Percentiles rank a stretch among this genome's conserved stretches.
Conservation (phyloP, 2,888 invertebrate species). For the Ernsta delagoae region DNA sequence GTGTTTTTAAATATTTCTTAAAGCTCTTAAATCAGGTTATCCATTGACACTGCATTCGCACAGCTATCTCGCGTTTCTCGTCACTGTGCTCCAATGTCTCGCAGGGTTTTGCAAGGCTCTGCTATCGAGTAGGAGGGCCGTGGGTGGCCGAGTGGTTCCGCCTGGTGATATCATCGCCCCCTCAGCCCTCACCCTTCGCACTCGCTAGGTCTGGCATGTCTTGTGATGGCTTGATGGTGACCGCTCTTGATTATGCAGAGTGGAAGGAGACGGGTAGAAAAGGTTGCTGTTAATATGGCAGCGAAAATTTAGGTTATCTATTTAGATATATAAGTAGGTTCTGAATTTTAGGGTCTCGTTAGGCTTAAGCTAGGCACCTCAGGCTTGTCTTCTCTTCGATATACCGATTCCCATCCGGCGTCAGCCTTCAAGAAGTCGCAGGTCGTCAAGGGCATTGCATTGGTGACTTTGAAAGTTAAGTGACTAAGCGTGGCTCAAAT, state of each 20-base stretch:
- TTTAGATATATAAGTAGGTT: too few species aligned
- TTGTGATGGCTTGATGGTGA: slow-evolving; percentile 1
- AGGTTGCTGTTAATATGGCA: neutral
- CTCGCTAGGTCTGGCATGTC: slow-evolving; percentile 33
- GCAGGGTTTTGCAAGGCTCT: slow-evolving; percentile 75
- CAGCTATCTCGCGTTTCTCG: slow-evolving; percentile 5
- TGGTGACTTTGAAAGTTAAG: neutral
- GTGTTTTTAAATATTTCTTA: too few species aligned
- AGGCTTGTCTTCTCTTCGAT: too few species aligned
- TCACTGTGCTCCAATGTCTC: slow-evolving; percentile 33
- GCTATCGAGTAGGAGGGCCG: slow-evolving; percentile 62
- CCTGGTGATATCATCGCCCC: slow-evolving; percentile 74
- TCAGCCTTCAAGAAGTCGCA: too few species aligned
- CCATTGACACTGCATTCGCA: too few species aligned
- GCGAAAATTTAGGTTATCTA: neutral
- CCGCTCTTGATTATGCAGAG: neutral
- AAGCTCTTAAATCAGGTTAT: too few species aligned
- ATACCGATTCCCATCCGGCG: too few species aligned
- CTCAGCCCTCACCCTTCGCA: slow-evolving; percentile 46
- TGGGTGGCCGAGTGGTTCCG: slow-evolving; percentile 73
- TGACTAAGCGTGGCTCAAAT: neutral
- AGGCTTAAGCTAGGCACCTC: too few species aligned
- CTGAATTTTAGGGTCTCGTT: too few species aligned
- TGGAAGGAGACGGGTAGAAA: neutral
- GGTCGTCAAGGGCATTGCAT: neutral